Conservation (phyloP, 1,140 invertebrate genomes). For the Sycophaga agraensis region DNA sequence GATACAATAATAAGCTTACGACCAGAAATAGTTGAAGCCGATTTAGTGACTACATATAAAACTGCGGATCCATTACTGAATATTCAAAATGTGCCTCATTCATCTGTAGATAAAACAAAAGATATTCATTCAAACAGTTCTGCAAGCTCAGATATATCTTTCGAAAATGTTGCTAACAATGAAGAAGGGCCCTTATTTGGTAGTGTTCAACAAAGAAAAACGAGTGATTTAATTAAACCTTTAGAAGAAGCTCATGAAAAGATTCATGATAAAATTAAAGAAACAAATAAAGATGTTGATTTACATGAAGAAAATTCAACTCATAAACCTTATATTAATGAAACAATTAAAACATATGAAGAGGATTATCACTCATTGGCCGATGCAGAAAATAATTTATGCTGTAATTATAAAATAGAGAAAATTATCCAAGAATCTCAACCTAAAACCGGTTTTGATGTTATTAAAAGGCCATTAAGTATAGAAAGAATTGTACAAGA, state of each 20-base stretch:
- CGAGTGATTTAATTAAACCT: slow-evolving; percentile 16
- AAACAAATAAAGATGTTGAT: background rate
- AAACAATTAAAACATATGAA: slow-evolving; percentile 47
- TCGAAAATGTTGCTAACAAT: slow-evolving; percentile 28
- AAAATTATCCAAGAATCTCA: slow-evolving; percentile 36
- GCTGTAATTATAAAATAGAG: slow-evolving; percentile 42
- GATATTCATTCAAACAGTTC: background rate
- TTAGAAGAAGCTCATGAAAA: background rate
- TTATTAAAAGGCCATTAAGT: slow-evolving; percentile 12
- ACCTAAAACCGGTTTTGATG: background rate
- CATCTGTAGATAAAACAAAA: background rate
- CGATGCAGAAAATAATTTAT: slow-evolving; percentile 44
- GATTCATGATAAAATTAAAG: background rate
- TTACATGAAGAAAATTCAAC: background rate
- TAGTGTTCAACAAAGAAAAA: slow-evolving; percentile 48
- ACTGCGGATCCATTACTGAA: background rate
- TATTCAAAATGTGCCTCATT: background rate
- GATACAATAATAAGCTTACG: slow-evolving; percentile 45
- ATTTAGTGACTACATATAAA: slow-evolving; percentile 40
- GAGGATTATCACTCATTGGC: slow-evolving; percentile 43
- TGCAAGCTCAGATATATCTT: background rate
- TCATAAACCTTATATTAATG: slow-evolving; percentile 30
- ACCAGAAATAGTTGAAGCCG: slow-evolving; percentile 48
- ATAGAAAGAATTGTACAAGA: slow-evolving; percentile 44
- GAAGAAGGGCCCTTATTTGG: slow-evolving; percentile 47